Base-by-base conservation (phyloP, 92 coral and sea anemone species). In the Zoanthus sansibaricus region DNA sequence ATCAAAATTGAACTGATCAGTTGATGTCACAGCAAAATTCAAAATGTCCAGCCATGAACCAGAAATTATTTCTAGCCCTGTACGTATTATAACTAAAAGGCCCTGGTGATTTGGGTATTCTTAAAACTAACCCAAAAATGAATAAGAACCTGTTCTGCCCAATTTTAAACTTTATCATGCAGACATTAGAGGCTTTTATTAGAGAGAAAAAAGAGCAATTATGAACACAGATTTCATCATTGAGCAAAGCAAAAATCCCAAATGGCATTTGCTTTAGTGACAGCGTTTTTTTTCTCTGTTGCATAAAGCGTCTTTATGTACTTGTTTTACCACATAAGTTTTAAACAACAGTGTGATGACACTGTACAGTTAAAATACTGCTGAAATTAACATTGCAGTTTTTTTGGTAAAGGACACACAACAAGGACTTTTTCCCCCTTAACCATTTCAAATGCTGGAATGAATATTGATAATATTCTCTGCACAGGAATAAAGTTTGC, bases 401-500 rank as follows among this genome's bases (percentile, higher is more conserved):
- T 88, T 49, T 61, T 72, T 37, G 91, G 91, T 2, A 88, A 16
- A 6, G 86, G 90, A 21, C 90, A 79, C 6, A 78, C 87, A 68
- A 87, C 87, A 5, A 87, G 67, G 9, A 88, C 87, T 2, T 62
- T 18, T 54, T 88, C 91, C 61, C 86, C 30, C 21, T 88, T 61
- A 3, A 88, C 48, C 2, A 16, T 59, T 48, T 88, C 80, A 54
- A 72, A 83, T 37, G 92, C 89, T 6, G 92, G 92, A 10, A 89
- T 69, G 72, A 89, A 89, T 42, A 67, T 88, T 11, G 68, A 47
- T 7, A 0, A 46, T 1, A 88, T 78, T 72, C 91, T 88, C 20
- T 88, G 91, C 16, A 88, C 32, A 9, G 91, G 91, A 21, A 88
- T 73, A 46, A 82, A 88, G 1, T 20, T 75, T 21, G 91, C 88